A percentile compares a stretch with the other conserved stretches of the same genome.
These are phyloP conservation scores for Neotoma lepida DNA, from an alignment of 2,113 vertebrate species.

Conservation along the genomic window DNA sequence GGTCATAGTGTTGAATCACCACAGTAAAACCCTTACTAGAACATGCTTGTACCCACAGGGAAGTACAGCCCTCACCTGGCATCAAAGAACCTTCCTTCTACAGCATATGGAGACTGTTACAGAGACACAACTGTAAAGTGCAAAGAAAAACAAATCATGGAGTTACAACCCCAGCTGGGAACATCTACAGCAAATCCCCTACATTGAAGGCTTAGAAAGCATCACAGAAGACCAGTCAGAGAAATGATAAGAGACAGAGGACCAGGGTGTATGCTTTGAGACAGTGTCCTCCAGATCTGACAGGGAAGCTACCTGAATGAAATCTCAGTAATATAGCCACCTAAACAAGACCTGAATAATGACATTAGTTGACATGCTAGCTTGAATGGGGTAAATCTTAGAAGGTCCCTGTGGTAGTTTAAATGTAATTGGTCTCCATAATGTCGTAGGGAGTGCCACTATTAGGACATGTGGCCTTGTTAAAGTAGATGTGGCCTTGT, in stretches of 20 bases:
- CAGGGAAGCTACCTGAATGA: background rate
- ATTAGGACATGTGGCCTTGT: background rate
- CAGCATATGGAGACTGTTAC: background rate
- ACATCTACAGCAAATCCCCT: background rate
- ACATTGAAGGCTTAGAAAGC: background rate
- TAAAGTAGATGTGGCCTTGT: background rate
- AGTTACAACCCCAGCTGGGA: background rate
- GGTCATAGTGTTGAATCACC: background rate
- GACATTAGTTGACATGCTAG: background rate
- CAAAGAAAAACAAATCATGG: background rate
- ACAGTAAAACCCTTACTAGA: background rate
- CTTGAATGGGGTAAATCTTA: background rate
- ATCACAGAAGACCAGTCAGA: background rate
- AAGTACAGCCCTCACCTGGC: background rate
- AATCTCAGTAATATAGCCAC: background rate
- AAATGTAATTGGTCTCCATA: background rate
- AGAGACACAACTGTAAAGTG: background rate
- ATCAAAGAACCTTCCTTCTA: background rate
- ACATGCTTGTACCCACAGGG: background rate
- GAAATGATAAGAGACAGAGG: background rate
- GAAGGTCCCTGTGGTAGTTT: background rate
- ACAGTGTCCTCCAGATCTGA: background rate
- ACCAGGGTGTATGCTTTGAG: background rate
- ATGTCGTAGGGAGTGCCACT: background rate
- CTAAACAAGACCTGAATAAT: background rate